Percentiles rank a stretch among this genome's conserved stretches.
phyloP scores from a whole-genome alignment of 2,888 invertebrate species.

The Strigamia maritima region DNA sequence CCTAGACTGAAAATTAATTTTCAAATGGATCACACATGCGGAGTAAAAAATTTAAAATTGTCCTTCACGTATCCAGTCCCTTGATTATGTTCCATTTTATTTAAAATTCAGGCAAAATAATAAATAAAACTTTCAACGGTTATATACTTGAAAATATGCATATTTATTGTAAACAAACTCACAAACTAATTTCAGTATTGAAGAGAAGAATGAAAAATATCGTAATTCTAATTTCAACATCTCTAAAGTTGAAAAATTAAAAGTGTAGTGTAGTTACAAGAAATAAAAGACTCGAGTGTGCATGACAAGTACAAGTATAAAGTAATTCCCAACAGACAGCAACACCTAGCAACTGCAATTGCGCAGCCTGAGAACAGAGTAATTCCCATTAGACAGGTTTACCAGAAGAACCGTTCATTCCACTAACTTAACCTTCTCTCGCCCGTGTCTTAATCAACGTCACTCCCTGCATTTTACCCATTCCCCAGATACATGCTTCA shows the following conservation, averaged over 20 bases:
- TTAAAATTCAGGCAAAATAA: too few species aligned
- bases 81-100: too few species aligned
- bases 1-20: neutral
- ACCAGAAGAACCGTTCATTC: conserved; percentile 8
- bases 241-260: neutral
- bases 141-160: too few species aligned
- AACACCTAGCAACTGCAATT: neutral
- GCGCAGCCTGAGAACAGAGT: neutral
- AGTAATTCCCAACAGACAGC: neutral
- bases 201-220: too few species aligned
- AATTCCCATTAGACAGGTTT: conserved; percentile 4
- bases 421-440: neutral
- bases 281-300: neutral
- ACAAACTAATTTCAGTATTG: too few species aligned
- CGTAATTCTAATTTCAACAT: neutral
- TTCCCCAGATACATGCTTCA: neutral
- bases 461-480: conserved; percentile 9
- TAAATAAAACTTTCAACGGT: too few species aligned
- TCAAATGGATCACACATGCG: too few species aligned
- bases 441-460: conserved; percentile 1
- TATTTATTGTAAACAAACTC: too few species aligned
- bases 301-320: neutral
- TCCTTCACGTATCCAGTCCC: too few species aligned
- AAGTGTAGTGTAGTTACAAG: neutral
- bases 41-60: too few species aligned